Evolutionary conservation across 2,797 vertebrate genomes (phyloP), one percentile per base, ranked within the genome.

Genomic region (Neoniphon sammara): DNA sequence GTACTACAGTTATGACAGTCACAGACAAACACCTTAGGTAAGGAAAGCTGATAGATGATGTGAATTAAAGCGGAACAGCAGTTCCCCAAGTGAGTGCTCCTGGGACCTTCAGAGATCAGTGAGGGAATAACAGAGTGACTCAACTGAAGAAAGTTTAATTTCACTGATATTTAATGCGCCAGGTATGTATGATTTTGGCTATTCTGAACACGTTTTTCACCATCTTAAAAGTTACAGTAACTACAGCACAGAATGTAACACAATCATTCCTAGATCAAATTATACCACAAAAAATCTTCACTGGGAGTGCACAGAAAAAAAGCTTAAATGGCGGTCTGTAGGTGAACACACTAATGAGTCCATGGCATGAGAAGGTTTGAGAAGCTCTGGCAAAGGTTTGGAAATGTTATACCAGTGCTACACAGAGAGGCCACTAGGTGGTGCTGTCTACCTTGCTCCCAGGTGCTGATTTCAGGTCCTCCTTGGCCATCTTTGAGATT

Each of bases 361-460:
- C 44, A 4, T 15, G 17, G 44, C 44, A 18, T 18, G 44, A 60
- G 2, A 46, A 23, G 39, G 58, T 20, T 61, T 44, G 3, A 4
- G 12, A 47, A 52, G 36, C 20, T 3, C 3, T 70, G 25, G 30
- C 30, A 31, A 31, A 31, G 30, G 30, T 31, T 31, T 21, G 10
- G 11, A 21, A 54, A 17, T 21, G 23, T 23, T 1, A 7, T 25
- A 20, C 31, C 5, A 23, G 1, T 25, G 9, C 36, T 49, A 54
- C 39, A 68, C 10, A 57, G 12, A 50, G 23, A 31, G 44, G 30
- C 17, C 27, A 69, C 30, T 14, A 47, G 34, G 8, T 31, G 42
- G 15, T 15, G 17, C 9, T 31, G 50, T 80, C 42, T 88, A 94
- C 94, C 94, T 94, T 96, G 95, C 55, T 96, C 95, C 91, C 93